A percentile compares a stretch with the other conserved stretches of the same genome.
These are phyloP conservation scores for Lepidurus arcticus DNA, from an alignment of 1,140 invertebrate species.

Conservation along the genomic window DNA sequence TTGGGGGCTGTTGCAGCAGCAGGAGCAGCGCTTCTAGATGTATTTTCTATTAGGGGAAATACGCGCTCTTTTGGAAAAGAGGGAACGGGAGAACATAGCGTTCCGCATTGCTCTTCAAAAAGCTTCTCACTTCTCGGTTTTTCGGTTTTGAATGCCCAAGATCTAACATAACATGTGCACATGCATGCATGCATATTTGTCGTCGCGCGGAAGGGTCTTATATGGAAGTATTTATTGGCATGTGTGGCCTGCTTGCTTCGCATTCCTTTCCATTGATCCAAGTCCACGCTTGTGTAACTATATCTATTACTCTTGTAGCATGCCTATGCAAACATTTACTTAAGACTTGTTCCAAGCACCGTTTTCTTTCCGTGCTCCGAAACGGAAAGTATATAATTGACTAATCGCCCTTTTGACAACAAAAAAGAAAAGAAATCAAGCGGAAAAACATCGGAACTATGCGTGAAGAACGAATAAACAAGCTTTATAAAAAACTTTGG, in stretches of 20 bases:
- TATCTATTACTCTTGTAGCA: neutral
- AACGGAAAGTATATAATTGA: too few species aligned
- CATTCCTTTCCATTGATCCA: neutral
- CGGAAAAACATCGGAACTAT: too few species aligned
- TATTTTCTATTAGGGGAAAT: neutral
- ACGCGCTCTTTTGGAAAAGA: neutral
- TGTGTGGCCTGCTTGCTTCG: neutral
- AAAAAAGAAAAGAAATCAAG: too few species aligned
- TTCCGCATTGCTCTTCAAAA: neutral
- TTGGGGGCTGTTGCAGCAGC: neutral
- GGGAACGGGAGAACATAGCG: neutral
- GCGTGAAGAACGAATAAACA: too few species aligned
- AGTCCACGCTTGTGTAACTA: neutral
- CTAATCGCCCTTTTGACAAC: too few species aligned
- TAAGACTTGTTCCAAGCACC: too few species aligned
- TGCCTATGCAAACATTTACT: too few species aligned
- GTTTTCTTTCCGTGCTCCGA: too few species aligned
- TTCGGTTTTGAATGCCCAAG: neutral
- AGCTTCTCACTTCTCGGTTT: neutral
- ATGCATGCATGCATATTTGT: constrained; percentile 1
- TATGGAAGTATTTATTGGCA: constrained; percentile 9
- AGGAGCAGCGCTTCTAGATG: neutral
- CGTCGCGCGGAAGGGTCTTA: neutral
- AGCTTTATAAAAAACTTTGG: too few species aligned
- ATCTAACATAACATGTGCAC: constrained; percentile 10